Conservation (phyloP, 92 coral and sea anemone genomes). For the Umimayanthus kanabou region DNA sequence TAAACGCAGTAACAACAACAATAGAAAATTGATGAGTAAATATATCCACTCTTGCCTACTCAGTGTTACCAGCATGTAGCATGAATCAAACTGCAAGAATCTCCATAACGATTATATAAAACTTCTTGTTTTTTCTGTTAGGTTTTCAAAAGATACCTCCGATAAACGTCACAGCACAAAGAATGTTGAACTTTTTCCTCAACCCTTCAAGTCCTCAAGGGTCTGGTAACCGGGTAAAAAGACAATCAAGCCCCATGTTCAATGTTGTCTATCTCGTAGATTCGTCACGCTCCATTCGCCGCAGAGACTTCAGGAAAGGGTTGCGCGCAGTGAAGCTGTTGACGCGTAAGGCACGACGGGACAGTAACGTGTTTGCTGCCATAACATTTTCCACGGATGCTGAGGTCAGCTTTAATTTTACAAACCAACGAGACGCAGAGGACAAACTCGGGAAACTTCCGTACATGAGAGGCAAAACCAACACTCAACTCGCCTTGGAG, state of each 20-base stretch:
- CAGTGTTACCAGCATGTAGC: no score
- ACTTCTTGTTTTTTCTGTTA: neutral
- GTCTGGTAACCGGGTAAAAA: neutral
- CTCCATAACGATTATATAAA: no score
- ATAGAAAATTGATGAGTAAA: no score
- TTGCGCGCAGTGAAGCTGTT: constrained; percentile 31
- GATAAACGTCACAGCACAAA: constrained; percentile 22
- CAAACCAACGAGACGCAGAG: constrained; percentile 35
- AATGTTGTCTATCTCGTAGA: constrained; percentile 32
- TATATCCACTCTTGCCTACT: no score
- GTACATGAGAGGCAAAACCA: constrained; percentile 17
- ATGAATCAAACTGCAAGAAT: no score
- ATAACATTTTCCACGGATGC: constrained; percentile 33
- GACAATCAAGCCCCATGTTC: constrained; percentile 18
- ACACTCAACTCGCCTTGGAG: constrained; percentile 29
- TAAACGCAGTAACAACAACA: no score
- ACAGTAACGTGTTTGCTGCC: constrained; percentile 27
- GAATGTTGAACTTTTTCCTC: constrained; percentile 24
- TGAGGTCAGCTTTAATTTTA: constrained; percentile 34
- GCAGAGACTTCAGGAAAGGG: constrained; percentile 36
- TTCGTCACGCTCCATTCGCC: constrained; percentile 29
- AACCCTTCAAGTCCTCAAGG: neutral
- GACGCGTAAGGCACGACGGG: constrained; percentile 43
- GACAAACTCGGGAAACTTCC: constrained; percentile 9
- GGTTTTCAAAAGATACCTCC: constrained; percentile 34